Evolutionary conservation across 2,113 vertebrate genomes (phyloP).

Genomic region (Bambusicola thoracicus): DNA sequence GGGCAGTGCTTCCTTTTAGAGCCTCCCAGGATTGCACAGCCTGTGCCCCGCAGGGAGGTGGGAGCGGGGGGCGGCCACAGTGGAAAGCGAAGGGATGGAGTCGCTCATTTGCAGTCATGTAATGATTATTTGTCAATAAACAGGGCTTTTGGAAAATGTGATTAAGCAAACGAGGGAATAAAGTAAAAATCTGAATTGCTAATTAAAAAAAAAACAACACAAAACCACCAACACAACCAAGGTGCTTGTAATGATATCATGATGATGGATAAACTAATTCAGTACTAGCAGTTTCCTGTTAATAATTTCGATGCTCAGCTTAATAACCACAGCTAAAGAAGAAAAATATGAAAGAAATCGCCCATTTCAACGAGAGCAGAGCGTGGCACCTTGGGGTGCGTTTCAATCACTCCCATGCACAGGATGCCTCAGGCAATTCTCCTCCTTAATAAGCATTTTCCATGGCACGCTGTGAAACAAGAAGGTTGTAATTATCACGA

Average conservation of each 20-base stretch:
- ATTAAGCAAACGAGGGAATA: neutral
- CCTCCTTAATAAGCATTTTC: neutral
- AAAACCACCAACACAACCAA: neutral
- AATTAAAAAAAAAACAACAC: neutral
- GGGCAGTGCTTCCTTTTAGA: neutral
- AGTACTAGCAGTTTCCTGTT: neutral
- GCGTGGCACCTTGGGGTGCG: neutral
- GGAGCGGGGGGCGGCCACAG: neutral
- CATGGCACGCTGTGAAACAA: neutral
- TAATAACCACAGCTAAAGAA: neutral
- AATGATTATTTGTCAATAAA: slow-evolving; percentile 29
- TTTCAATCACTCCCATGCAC: neutral
- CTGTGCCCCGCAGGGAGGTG: accelerated
- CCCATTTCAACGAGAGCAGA: neutral
- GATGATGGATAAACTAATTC: neutral
- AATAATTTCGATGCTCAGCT: neutral
- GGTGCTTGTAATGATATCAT: neutral
- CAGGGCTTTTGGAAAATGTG: slow-evolving; percentile 33
- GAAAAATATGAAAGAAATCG: neutral
- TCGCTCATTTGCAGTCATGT: neutral
- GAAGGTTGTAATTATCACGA: slow-evolving; percentile 1
- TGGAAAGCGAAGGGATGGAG: neutral
- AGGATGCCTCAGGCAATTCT: slow-evolving; percentile 1
- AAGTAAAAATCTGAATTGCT: neutral
- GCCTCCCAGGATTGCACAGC: accelerated